A percentile compares a stretch with the other conserved stretches of the same genome.
Evolutionary conservation across 1,140 invertebrate species (phyloP).

Genomic region (Tetramorium alpestre): DNA sequence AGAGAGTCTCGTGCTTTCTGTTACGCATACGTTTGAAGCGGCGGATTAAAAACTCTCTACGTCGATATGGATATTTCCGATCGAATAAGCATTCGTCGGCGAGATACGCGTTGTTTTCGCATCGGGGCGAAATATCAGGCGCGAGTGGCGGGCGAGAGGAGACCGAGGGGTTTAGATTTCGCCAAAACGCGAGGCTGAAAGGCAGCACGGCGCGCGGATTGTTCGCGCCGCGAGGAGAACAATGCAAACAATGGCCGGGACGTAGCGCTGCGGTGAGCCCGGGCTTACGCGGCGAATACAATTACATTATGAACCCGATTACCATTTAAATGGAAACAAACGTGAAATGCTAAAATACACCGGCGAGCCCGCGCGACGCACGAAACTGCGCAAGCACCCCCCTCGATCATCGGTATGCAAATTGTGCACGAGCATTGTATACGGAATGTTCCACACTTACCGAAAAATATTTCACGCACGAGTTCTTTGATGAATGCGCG

Average conservation of each 20-base stretch:
- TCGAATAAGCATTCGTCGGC: constrained; percentile 49
- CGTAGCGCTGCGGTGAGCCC: constrained; percentile 80
- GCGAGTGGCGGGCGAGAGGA: constrained; percentile 62
- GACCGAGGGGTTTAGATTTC: constrained; percentile 77
- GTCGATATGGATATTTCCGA: constrained; percentile 49
- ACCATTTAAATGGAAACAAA: constrained; percentile 87
- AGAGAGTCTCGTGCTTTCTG: neutral
- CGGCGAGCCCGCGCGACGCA: constrained; percentile 58
- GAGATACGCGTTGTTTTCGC: constrained; percentile 63
- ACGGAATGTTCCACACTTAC: constrained; percentile 15
- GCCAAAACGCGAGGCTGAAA: constrained; percentile 76
- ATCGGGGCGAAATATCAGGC: constrained; percentile 72
- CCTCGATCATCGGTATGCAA: constrained; percentile 78
- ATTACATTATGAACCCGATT: constrained; percentile 86
- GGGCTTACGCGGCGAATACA: constrained; percentile 85
- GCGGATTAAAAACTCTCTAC: constrained; percentile 26
- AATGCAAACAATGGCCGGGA: constrained; percentile 84
- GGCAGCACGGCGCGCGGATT: constrained; percentile 76
- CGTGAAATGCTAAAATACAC: constrained; percentile 85
- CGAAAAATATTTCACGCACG: constrained; percentile 39
- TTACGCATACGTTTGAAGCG: constrained; percentile 3
- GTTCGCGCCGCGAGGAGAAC: constrained; percentile 79
- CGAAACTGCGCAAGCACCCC: constrained; percentile 67
- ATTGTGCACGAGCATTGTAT: constrained; percentile 61
- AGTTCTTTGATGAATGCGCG: constrained; percentile 15